Evolutionary conservation across 2,113 vertebrate species (phyloP), one percentile per base, ranked within the genome.

Genomic region (Panthera tigris): DNA sequence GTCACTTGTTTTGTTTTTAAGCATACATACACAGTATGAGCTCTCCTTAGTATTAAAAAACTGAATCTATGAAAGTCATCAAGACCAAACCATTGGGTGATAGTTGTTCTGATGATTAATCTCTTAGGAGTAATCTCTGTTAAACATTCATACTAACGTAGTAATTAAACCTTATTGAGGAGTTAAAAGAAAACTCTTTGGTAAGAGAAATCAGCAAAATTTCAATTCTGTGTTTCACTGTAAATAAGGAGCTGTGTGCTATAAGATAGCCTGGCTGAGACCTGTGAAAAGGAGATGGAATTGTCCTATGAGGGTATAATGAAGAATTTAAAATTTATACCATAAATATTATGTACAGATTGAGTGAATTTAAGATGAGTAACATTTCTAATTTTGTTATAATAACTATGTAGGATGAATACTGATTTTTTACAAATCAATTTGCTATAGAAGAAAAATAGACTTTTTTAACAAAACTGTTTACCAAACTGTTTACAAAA

Each of bases 1-100:
- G 71, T 90, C 50, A 76, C 7, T 91, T 76, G 36, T 25, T 76
- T 97, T 97, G 41, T 89, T 96, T 95, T 92, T 85, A 95, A 92
- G 29, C 52, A 61, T 91, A 78, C 50, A 48, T 55, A 78, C 50
- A 48, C 55, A 65, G 5, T 89, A 90, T 80, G 36, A 96, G 73
- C 19, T 93, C 19, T 93, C 21, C 14, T 88, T 94, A 84, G 33
- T 93, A 79, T 45, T 89, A 57, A 83, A 86, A 93, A 81, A 91
- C 52, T 71, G 9, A 68, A 33, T 95, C 66, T 76, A 1, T 90
- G 48, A 87, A 97, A 97, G n/a, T 92, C 48, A 66, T 55, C 50
- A 92, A n/a, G 45, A 71, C 29, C 31, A 89, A 89, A 88, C 55
- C n/a, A 63, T 48, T 95, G 73, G 14, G 15, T 57, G 4, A 89